Conservation (phyloP, 2,113 vertebrate species). For the Periophthalmus modestus region DNA sequence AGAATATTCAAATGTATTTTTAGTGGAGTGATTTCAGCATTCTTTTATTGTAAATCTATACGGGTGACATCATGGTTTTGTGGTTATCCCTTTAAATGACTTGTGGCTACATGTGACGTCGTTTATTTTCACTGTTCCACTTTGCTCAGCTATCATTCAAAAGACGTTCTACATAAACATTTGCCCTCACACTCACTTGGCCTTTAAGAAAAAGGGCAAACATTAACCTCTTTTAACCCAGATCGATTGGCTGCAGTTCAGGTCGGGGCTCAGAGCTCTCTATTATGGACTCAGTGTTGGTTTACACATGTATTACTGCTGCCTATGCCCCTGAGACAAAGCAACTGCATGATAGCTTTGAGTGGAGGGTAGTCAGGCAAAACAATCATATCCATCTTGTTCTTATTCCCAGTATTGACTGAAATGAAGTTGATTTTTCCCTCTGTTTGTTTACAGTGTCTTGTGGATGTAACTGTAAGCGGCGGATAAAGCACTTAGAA, state of each 20-base stretch:
- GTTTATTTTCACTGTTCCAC: slow-evolving; percentile 2
- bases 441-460: slow-evolving; percentile 21
- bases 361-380: slow-evolving; percentile 20
- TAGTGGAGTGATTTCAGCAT: background rate
- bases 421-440: slow-evolving; percentile 39
- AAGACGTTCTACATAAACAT: slow-evolving; percentile 24
- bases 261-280: slow-evolving; percentile 22
- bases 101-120: background rate
- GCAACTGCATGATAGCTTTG: slow-evolving; percentile 32
- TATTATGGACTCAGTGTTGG: slow-evolving; percentile 11
- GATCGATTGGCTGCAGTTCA: slow-evolving; percentile 37
- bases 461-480: slow-evolving; percentile 11
- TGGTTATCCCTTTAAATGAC: background rate
- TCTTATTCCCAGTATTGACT: slow-evolving; percentile 36
- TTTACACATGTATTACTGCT: slow-evolving; percentile 1
- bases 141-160: background rate
- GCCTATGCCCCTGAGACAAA: background rate
- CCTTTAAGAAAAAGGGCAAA: slow-evolving; percentile 36
- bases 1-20: background rate
- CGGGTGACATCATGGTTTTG: background rate
- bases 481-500: slow-evolving; percentile 52
- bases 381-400: slow-evolving; percentile 24
- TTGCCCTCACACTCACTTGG: slow-evolving; percentile 22
- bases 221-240: slow-evolving; percentile 55
- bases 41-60: background rate